phyloP scores from a whole-genome alignment of 2,888 invertebrate genomes.

The Caradrina kadenii region DNA sequence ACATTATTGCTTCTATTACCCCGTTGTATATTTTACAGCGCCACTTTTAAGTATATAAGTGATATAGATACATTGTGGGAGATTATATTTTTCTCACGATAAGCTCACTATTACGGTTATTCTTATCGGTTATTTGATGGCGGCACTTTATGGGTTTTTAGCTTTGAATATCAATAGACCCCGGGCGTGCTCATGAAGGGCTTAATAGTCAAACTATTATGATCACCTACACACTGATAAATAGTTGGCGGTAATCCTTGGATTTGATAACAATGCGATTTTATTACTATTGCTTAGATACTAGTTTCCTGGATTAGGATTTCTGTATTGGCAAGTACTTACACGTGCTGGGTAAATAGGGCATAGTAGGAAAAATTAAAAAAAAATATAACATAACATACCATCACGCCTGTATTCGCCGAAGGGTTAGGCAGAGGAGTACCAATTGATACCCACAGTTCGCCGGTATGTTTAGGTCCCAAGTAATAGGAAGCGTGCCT shows the following conservation, averaged over 20 bases:
- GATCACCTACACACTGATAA: constrained; percentile 40
- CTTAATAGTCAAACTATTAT: constrained; percentile 51
- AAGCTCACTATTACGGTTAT: constrained; percentile 52
- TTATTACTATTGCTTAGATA: constrained; percentile 46
- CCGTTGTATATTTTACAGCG: constrained; percentile 44
- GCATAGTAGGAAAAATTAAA: background rate
- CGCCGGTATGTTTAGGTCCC: too few species aligned
- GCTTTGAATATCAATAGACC: constrained; percentile 53
- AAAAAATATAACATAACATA: too few species aligned
- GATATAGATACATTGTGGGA: constrained; percentile 23
- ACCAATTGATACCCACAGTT: too few species aligned
- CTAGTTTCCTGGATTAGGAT: constrained; percentile 15
- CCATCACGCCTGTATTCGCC: too few species aligned
- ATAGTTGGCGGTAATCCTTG: constrained; percentile 54
- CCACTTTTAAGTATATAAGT: constrained; percentile 26
- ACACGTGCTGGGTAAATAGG: background rate
- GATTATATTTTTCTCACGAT: constrained; percentile 64
- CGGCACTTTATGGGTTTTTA: constrained; percentile 71
- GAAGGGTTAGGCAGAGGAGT: too few species aligned
- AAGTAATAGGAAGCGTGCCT: too few species aligned
- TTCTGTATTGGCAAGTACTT: constrained; percentile 5
- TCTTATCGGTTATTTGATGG: constrained; percentile 68
- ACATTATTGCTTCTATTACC: constrained; percentile 20
- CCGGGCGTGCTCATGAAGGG: constrained; percentile 47
- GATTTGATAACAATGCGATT: constrained; percentile 52